Evolutionary conservation across 2,797 vertebrate species (phyloP), one percentile per base, ranked within the genome.

Genomic region (Betta splendens): DNA sequence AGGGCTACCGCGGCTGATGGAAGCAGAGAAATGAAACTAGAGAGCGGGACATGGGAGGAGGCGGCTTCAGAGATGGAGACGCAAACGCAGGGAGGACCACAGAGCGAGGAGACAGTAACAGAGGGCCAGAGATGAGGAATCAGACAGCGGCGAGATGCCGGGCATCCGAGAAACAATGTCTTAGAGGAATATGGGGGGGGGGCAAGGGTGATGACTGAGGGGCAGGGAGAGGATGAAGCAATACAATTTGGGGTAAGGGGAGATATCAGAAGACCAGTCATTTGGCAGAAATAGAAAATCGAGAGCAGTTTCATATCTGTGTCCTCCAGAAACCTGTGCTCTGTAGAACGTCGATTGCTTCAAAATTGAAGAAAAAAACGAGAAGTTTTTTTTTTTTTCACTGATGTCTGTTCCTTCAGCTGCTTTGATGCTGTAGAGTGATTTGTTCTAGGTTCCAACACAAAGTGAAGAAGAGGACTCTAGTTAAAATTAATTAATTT

Each of bases 21-120:
- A 83, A 84, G 79, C 71, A 71, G 25, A 64, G 72, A 84, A 81
- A 86, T 83, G 79, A 82, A 88, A 84, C 72, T 33, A 47, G 69
- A 64, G 48, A 39, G 65, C 16, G 29, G 72, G 29, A 11, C n/a
- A 63, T 66, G 26, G 26, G 9, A 9, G 26, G 26, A 26, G 26
- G 26, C 26, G 29, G 29, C 11, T 31, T 31, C 10, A 31, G 29
- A 12, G 29, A 4, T 31, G 29, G 29, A 31, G 29, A 12, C 29
- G 50, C 75, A 83, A 84, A 79, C 71, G 71, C 29, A 64, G 72
- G 83, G 40, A 38, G 49, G 64, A 49, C 36, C 5, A 7, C 28
- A 69, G 53, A 62, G 59, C 7, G 21, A 77, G 54, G 51, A 80
- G 45, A 53, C 9, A 21, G 65, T 28, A 50, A 62, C 68, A 49